phyloP scores from a whole-genome alignment of 2,888 invertebrate species.

The Lissonota sp. region DNA sequence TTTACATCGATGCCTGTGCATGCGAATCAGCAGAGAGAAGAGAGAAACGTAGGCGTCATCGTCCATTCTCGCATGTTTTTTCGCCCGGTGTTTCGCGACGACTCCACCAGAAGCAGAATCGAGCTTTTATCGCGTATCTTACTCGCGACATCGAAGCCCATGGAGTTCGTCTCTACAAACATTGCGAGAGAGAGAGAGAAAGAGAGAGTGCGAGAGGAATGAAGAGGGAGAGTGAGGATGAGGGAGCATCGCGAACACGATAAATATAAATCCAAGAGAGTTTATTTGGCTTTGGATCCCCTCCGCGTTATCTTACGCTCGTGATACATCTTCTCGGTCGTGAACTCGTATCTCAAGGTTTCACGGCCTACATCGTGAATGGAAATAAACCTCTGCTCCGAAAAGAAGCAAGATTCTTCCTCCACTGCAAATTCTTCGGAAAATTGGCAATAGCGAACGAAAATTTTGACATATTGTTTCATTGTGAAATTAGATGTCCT shows the following conservation, averaged over 20 bases:
- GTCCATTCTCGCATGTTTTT: slow-evolving; percentile 63
- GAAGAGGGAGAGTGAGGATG: too few species aligned
- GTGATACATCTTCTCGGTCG: too few species aligned
- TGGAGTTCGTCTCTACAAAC: slow-evolving; percentile 61
- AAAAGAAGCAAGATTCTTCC: too few species aligned
- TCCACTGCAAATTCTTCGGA: too few species aligned
- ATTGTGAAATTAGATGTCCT: too few species aligned
- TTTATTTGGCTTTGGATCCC: neutral
- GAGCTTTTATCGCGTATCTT: slow-evolving; percentile 38
- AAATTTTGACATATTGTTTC: too few species aligned
- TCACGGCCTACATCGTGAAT: too few species aligned
- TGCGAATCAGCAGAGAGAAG: slow-evolving; percentile 27
- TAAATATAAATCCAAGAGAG: slow-evolving; percentile 70
- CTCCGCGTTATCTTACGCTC: neutral
- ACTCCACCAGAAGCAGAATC: slow-evolving; percentile 25
- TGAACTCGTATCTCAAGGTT: too few species aligned
- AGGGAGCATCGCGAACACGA: slow-evolving; percentile 57
- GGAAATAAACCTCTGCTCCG: too few species aligned
- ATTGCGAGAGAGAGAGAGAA: too few species aligned
- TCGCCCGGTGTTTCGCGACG: slow-evolving; percentile 44
- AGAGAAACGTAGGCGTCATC: slow-evolving; percentile 65
- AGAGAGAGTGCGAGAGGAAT: too few species aligned
- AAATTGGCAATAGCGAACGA: too few species aligned
- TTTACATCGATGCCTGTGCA: slow-evolving; percentile 49
- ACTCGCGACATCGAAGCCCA: slow-evolving; percentile 64